A percentile compares a stretch with the other conserved stretches of the same genome.
phyloP scores from a whole-genome alignment of 2,797 vertebrate species.

The Acanthurus lineatus region DNA sequence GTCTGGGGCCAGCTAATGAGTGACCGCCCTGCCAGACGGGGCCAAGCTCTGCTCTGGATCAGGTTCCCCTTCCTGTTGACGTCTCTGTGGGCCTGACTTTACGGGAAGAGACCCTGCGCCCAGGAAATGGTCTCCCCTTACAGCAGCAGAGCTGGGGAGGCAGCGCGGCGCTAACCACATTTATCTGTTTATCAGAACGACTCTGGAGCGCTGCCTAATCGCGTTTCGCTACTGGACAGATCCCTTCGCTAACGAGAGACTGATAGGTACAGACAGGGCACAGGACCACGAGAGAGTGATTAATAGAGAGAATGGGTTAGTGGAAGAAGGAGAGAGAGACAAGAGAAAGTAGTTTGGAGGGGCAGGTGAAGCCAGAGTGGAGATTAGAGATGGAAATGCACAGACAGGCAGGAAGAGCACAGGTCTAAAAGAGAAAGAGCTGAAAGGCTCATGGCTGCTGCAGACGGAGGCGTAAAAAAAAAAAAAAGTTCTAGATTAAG shows the following conservation, averaged over 20 bases:
- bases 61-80: constrained; percentile 90
- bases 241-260: constrained; percentile 83
- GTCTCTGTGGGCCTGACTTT: constrained; percentile 85
- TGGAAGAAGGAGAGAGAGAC: constrained; percentile 42
- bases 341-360: constrained; percentile 54
- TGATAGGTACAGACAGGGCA: constrained; percentile 80
- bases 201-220: constrained; percentile 88
- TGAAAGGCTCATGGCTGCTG: constrained; percentile 16
- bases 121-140: constrained; percentile 89
- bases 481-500: constrained; percentile 46
- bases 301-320: constrained; percentile 66
- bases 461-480: background rate
- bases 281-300: constrained; percentile 75
- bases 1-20: constrained; percentile 82
- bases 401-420: constrained; percentile 18
- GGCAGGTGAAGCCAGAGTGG: constrained; percentile 46
- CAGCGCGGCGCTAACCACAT: constrained; percentile 85
- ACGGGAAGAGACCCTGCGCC: constrained; percentile 87
- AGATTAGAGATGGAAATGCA: constrained; percentile 34
- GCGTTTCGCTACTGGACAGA: constrained; percentile 85
- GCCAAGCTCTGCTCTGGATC: constrained; percentile 86
- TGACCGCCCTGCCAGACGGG: constrained; percentile 78
- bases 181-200: constrained; percentile 90
- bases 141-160: constrained; percentile 81
- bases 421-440: constrained; percentile 25